phyloP scores from a whole-genome alignment of 2,888 invertebrate genomes.

The Strigamia crassipes region DNA sequence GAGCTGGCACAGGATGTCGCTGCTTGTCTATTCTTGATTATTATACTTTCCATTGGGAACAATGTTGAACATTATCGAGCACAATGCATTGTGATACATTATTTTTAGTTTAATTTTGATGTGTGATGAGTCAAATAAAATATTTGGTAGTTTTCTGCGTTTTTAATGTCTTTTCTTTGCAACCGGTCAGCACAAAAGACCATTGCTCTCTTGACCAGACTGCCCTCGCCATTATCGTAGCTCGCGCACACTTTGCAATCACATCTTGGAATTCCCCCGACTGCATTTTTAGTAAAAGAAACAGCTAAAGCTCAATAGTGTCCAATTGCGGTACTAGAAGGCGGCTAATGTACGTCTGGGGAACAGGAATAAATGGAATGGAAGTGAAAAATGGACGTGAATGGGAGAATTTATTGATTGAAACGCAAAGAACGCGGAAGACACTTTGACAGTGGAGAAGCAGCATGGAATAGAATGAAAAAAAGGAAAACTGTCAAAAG shows the following conservation, averaged over 20 bases:
- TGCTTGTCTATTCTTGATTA: too few relatives aligned
- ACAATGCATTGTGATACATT: too few relatives aligned
- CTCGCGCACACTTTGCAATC: neutral
- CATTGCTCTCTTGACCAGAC: too few relatives aligned
- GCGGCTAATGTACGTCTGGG: neutral
- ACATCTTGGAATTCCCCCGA: neutral
- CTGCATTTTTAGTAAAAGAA: neutral
- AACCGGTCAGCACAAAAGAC: too few relatives aligned
- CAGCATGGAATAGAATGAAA: neutral
- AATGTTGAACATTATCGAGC: too few relatives aligned
- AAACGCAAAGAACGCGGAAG: constrained; percentile 29
- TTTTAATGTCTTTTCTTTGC: too few relatives aligned
- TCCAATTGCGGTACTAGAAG: neutral
- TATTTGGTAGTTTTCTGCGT: too few relatives aligned
- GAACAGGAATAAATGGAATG: neutral
- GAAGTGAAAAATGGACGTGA: neutral
- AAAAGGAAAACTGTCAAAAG: neutral
- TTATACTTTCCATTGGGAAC: too few relatives aligned
- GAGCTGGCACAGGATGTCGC: too few relatives aligned
- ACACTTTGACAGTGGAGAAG: neutral
- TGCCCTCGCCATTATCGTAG: too few relatives aligned
- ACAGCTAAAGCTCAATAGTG: neutral
- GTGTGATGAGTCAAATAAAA: too few relatives aligned
- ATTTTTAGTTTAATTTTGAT: too few relatives aligned
- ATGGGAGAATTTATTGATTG: constrained; percentile 15